phyloP scores from a whole-genome alignment of 2,113 vertebrate genomes.

The Manacus vitellinus region DNA sequence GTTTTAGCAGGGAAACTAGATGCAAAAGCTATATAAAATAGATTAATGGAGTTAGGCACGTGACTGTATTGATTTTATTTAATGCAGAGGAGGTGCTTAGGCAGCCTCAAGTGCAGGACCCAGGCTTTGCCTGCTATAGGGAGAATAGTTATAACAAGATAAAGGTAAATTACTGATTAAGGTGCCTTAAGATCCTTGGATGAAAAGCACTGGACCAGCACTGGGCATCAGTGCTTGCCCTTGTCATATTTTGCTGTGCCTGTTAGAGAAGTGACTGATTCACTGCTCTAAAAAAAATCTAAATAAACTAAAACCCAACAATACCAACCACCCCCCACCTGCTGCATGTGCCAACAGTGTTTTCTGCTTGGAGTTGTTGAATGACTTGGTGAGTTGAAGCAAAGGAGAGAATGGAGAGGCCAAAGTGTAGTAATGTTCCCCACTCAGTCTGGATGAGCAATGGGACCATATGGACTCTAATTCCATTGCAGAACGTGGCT shows the following conservation, averaged over 20 bases:
- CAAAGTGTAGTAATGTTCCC: neutral
- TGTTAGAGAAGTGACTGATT: neutral
- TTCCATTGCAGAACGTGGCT: conserved; percentile 13
- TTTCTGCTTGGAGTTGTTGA: neutral
- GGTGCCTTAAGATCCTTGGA: neutral
- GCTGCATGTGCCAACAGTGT: neutral
- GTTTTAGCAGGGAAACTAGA: neutral
- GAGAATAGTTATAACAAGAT: neutral
- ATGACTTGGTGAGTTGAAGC: neutral
- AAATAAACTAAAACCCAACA: neutral
- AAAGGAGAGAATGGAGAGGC: neutral
- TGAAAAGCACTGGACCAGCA: neutral
- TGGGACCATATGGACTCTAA: conserved; percentile 18
- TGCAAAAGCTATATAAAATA: neutral
- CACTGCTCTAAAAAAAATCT: neutral
- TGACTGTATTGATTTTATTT: neutral
- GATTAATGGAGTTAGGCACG: neutral
- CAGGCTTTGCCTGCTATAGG: neutral
- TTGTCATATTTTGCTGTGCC: neutral
- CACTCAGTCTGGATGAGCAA: conserved; percentile 7
- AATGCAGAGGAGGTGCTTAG: neutral
- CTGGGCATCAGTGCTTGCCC: neutral
- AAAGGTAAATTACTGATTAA: neutral
- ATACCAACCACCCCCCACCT: neutral
- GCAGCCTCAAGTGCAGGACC: neutral